A percentile compares a stretch with the other conserved stretches of the same genome.
These are phyloP conservation scores for Ferrisia virgata DNA, from an alignment of 2,888 invertebrate genomes.

Conservation along the genomic window DNA sequence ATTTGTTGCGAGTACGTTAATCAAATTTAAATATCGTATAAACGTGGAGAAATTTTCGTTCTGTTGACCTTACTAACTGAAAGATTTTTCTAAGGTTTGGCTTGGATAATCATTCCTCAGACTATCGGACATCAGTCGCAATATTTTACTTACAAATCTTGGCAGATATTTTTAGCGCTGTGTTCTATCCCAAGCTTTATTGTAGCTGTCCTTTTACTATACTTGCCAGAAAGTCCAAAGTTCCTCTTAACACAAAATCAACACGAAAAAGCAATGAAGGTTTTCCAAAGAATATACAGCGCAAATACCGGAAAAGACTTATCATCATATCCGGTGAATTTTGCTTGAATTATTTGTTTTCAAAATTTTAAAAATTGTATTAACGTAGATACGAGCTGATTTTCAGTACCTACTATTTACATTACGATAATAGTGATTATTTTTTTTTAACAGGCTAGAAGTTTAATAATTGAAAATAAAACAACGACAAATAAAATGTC, in stretches of 20 bases:
- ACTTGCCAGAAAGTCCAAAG: conserved; percentile 88
- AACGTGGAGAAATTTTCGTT: background rate
- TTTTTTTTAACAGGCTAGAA: conserved; percentile 36
- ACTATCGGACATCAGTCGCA: conserved; percentile 66
- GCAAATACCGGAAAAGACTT: conserved; percentile 75
- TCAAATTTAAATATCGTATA: background rate
- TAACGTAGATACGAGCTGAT: no score
- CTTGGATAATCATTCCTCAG: conserved; percentile 60
- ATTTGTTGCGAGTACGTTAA: conserved; percentile 71
- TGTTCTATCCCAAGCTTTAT: conserved; percentile 86
- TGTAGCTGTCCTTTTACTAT: conserved; percentile 76
- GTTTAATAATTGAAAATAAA: conserved; percentile 45
- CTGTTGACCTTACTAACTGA: background rate
- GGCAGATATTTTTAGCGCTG: conserved; percentile 85
- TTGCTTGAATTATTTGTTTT: background rate
- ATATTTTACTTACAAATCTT: conserved; percentile 80
- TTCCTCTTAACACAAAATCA: conserved; percentile 77
- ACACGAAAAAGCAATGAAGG: conserved; percentile 75
- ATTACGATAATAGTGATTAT: background rate
- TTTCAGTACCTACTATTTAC: background rate
- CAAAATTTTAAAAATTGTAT: no score
- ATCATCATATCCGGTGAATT: conserved; percentile 71
- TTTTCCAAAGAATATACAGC: conserved; percentile 76
- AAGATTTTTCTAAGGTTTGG: conserved; percentile 56
- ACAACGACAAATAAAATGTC: background rate